A percentile compares a stretch with the other conserved stretches of the same genome.
phyloP scores from a whole-genome alignment of 1,140 invertebrate genomes.

The Cyclina sinensis region DNA sequence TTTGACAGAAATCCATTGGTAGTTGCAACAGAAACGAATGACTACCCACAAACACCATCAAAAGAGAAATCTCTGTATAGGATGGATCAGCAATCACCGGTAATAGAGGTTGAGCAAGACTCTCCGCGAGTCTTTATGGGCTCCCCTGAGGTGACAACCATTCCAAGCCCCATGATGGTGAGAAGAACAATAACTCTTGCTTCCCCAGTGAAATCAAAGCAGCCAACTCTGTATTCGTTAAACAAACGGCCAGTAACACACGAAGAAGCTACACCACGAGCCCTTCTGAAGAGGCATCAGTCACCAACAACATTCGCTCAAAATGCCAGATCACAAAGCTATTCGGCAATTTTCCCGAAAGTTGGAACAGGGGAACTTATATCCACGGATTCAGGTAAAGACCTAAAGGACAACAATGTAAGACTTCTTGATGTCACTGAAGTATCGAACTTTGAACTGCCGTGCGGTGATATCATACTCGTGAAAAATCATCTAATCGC shows the following conservation, averaged over 20 bases:
- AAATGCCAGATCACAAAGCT: slow-evolving; percentile 46
- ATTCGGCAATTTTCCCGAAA: slow-evolving; percentile 43
- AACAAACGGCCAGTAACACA: slow-evolving; percentile 21
- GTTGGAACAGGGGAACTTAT: slow-evolving; percentile 61
- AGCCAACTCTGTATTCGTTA: slow-evolving; percentile 41
- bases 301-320: slow-evolving; percentile 32
- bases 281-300: not conserved
- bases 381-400: slow-evolving; percentile 40
- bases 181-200: slow-evolving; percentile 56
- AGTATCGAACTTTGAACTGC: slow-evolving; percentile 61
- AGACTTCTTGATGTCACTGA: slow-evolving; percentile 18
- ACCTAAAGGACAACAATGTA: not conserved
- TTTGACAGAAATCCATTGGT: slow-evolving; percentile 55
- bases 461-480: slow-evolving; percentile 55
- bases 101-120: slow-evolving; percentile 26
- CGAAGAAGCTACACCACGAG: slow-evolving; percentile 40
- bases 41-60: slow-evolving; percentile 18
- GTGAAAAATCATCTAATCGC: slow-evolving; percentile 34
- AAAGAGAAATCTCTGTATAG: slow-evolving; percentile 45
- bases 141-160: slow-evolving; percentile 51
- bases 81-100: not conserved
- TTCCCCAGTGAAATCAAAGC: slow-evolving; percentile 37
- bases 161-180: slow-evolving; percentile 62
- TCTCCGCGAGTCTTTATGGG: slow-evolving; percentile 30
- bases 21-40: slow-evolving; percentile 20